Evolutionary conservation across 2,888 invertebrate genomes (phyloP).

Genomic region (Apodemia zela): DNA sequence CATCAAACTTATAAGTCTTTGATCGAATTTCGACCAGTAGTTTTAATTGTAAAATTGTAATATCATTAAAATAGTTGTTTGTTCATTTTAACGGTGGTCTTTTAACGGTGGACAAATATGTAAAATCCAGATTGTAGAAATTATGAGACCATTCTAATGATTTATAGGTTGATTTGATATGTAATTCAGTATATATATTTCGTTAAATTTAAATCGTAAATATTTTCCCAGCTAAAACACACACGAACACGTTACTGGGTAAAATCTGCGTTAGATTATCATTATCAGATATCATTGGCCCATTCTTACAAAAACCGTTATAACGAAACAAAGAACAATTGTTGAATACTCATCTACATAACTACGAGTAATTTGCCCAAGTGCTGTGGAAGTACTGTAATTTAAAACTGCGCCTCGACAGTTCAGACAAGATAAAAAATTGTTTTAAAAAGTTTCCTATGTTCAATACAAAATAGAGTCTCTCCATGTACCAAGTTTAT

Average conservation of each 20-base stretch:
- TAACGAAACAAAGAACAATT: conserved; percentile 6
- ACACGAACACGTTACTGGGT: neutral
- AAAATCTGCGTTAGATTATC: too few species aligned
- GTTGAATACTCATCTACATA: neutral
- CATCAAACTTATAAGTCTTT: too few species aligned
- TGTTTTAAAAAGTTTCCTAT: neutral
- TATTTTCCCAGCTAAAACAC: neutral
- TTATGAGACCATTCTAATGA: too few species aligned
- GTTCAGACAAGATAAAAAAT: neutral
- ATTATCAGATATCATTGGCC: neutral
- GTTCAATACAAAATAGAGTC: neutral
- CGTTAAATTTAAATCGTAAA: neutral
- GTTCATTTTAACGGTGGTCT: too few species aligned
- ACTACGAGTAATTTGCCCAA: neutral
- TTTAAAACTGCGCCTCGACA: neutral
- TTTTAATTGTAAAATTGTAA: too few species aligned
- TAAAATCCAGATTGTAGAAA: too few species aligned
- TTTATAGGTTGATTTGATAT: too few species aligned
- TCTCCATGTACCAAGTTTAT: neutral
- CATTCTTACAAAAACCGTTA: neutral
- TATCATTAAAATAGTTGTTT: too few species aligned
- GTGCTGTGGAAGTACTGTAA: neutral
- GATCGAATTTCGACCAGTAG: too few species aligned
- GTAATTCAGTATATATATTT: too few species aligned
- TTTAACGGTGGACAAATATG: too few species aligned